These are phyloP conservation scores for Drosophila imparisetae DNA, from an alignment of 2,888 invertebrate species.

Conservation along the genomic window DNA sequence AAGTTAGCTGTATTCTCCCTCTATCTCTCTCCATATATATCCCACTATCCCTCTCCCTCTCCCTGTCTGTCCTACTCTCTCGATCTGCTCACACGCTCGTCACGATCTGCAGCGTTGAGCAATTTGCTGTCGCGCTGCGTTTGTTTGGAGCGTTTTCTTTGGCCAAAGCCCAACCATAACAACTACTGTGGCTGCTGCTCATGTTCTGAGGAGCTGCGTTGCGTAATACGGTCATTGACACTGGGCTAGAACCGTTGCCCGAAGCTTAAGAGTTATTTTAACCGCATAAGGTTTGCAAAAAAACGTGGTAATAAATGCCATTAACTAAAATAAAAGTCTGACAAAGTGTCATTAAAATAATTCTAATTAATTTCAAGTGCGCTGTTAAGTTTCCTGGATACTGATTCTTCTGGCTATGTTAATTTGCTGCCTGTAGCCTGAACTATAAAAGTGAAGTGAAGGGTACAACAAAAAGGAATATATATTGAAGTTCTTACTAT, in stretches of 20 bases:
- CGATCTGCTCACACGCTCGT: slow-evolving; percentile 38
- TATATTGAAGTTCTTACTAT: not conserved
- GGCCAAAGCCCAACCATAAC: slow-evolving; percentile 19
- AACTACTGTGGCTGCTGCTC: slow-evolving; percentile 27
- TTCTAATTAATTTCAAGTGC: slow-evolving; percentile 6
- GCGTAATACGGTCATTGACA: slow-evolving; percentile 82
- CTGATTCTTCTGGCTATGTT: not conserved
- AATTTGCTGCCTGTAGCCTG: not conserved
- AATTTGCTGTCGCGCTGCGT: slow-evolving; percentile 65
- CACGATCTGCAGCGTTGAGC: slow-evolving; percentile 74
- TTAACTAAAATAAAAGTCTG: slow-evolving; percentile 23
- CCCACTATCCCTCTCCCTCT: not conserved
- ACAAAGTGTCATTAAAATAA: slow-evolving; percentile 23
- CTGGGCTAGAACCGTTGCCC: slow-evolving; percentile 47
- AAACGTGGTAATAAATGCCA: slow-evolving; percentile 18
- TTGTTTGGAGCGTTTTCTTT: slow-evolving; percentile 39
- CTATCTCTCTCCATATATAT: slow-evolving; percentile 8
- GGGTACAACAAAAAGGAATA: not conserved
- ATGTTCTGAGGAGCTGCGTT: slow-evolving; percentile 63
- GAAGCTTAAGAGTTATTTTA: slow-evolving; percentile 47
- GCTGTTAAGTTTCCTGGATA: not conserved
- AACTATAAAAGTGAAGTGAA: not conserved
- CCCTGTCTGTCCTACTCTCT: slow-evolving; percentile 7
- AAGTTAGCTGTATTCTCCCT: slow-evolving; percentile 39
- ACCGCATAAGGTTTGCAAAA: slow-evolving; percentile 38